These are phyloP conservation scores for Drosophila demipolita DNA, from an alignment of 2,888 invertebrate genomes.

Conservation along the genomic window DNA sequence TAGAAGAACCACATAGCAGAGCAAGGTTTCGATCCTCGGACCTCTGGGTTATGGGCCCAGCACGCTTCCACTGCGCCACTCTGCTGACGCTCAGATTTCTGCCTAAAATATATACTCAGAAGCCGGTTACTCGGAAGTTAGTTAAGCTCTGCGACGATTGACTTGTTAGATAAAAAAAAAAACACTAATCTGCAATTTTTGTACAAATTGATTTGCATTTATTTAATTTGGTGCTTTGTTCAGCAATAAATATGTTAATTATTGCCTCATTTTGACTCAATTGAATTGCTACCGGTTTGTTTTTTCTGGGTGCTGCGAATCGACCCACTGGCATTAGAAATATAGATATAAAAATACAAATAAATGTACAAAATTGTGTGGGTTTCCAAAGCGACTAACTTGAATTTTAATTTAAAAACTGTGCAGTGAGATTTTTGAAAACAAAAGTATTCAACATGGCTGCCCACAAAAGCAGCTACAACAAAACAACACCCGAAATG, in stretches of 20 bases:
- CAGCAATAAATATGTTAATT: conserved; percentile 37
- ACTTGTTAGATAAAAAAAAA: background rate
- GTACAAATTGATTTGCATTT: conserved; percentile 24
- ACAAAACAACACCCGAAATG: conserved; percentile 34
- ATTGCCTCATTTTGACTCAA: conserved; percentile 4
- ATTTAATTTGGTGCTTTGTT: conserved; percentile 8
- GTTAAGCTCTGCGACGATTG: background rate
- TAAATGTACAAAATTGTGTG: conserved; percentile 35
- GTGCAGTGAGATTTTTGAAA: conserved; percentile 63
- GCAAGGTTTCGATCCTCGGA: conserved; percentile 68
- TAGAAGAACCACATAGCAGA: conserved; percentile 38
- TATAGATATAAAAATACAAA: conserved; percentile 30
- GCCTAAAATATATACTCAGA: background rate
- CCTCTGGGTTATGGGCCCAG: conserved; percentile 67
- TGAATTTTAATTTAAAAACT: conserved; percentile 57
- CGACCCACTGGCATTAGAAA: conserved; percentile 31
- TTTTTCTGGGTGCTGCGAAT: conserved; percentile 3
- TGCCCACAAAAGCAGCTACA: conserved; percentile 67
- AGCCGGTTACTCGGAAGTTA: background rate
- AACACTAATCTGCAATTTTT: background rate
- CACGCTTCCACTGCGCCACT: conserved; percentile 66
- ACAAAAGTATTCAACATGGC: conserved; percentile 83
- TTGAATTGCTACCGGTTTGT: conserved; percentile 39
- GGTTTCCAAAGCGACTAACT: conserved; percentile 48
- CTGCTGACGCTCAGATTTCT: conserved; percentile 22